Conservation (phyloP, 53 echinoderm and acorn worm genomes). For the Pentamera pediparva region DNA sequence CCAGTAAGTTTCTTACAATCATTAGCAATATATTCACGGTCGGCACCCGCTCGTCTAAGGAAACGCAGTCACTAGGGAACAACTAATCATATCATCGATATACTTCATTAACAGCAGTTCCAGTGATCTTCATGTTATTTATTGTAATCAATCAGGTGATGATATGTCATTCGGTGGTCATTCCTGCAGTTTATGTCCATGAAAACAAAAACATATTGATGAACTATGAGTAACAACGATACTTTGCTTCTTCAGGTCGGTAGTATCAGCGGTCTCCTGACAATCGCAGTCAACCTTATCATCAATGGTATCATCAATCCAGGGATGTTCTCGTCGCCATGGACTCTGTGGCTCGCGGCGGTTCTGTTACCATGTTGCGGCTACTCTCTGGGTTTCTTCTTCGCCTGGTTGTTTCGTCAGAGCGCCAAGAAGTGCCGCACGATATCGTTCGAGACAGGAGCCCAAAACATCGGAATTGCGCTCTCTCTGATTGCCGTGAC, state of each 20-base stretch:
- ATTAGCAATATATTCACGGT: too few relatives aligned
- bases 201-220: too few relatives aligned
- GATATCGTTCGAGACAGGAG: slow-evolving; percentile 85
- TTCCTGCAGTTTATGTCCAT: too few relatives aligned
- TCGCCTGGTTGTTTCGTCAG: slow-evolving; percentile 61
- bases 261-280: slow-evolving; percentile 60
- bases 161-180: too few relatives aligned
- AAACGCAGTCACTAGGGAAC: too few relatives aligned
- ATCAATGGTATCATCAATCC: slow-evolving; percentile 78
- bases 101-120: too few relatives aligned
- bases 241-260: slow-evolving; percentile 44
- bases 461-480: slow-evolving; percentile 73
- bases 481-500: slow-evolving; percentile 65
- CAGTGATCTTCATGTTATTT: too few relatives aligned
- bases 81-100: too few relatives aligned
- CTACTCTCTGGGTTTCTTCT: slow-evolving; percentile 48
- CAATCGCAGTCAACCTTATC: slow-evolving; percentile 46
- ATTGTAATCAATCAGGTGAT: too few relatives aligned
- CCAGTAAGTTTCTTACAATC: too few relatives aligned
- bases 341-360: slow-evolving; percentile 74
- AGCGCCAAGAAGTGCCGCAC: slow-evolving; percentile 68
- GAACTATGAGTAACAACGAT: too few relatives aligned
- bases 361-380: slow-evolving; percentile 50
- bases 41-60: too few relatives aligned
- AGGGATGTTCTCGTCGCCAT: slow-evolving; percentile 51